phyloP scores from a whole-genome alignment of 2,113 vertebrate species.

The Saguinus midas region DNA sequence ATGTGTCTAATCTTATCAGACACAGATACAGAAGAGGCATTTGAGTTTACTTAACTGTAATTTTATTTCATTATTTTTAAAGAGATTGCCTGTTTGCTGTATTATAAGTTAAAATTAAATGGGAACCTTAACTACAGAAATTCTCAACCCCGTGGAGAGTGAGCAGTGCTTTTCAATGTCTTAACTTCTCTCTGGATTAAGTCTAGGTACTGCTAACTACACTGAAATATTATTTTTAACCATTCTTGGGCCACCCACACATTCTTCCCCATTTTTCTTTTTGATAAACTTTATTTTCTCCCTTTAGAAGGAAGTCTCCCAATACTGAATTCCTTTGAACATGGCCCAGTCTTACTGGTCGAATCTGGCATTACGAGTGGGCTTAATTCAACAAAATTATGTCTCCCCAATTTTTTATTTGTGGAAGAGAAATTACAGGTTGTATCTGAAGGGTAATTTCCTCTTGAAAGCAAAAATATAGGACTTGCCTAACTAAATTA shows the following conservation, averaged over 20 bases:
- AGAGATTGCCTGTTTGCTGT: not conserved
- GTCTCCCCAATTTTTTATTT: not conserved
- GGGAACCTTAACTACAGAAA: not conserved
- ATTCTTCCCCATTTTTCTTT: not conserved
- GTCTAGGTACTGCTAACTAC: rapidly evolving
- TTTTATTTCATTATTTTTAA: not conserved
- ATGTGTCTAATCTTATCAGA: not conserved
- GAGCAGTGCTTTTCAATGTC: no score
- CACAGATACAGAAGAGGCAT: not conserved
- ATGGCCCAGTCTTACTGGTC: not conserved
- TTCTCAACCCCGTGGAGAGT: rapidly evolving
- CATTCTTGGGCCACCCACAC: not conserved
- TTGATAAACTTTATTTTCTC: not conserved
- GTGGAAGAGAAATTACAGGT: not conserved
- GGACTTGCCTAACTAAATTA: not conserved
- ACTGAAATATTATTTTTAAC: rapidly evolving
- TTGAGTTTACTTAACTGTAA: not conserved
- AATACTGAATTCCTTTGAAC: not conserved
- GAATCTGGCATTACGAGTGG: not conserved
- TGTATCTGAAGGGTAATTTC: not conserved
- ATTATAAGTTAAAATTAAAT: no score
- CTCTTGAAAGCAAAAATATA: not conserved
- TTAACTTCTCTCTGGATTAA: rapidly evolving
- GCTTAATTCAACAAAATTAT: not conserved
- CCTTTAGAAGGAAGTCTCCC: no score